Conservation (phyloP, 2,113 vertebrate genomes). For the cattle (Bos taurus) region ARS-UCD2.0 NC_037350.1:13895001-13895500, state of each 20-base stretch:
- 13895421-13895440: background rate
- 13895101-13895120: background rate
- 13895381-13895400: background rate
- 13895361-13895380: background rate
- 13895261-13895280: background rate
- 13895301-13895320: background rate
- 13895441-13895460: background rate
- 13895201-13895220: background rate
- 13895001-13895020: background rate
- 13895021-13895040: background rate
- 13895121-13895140: background rate
- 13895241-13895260: background rate
- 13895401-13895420: background rate
- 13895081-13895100: background rate
- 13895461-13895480: background rate
- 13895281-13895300: background rate
- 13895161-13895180: background rate
- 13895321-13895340: background rate
- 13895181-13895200: background rate
- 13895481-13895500: background rate
- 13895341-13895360: background rate
- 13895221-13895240: background rate
- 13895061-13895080: background rate
- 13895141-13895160: background rate
- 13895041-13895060: background rate